A percentile compares a stretch with the other conserved stretches of the same genome.
Evolutionary conservation across 1,140 invertebrate genomes (phyloP).

Genomic region (Drosophila melanica): DNA sequence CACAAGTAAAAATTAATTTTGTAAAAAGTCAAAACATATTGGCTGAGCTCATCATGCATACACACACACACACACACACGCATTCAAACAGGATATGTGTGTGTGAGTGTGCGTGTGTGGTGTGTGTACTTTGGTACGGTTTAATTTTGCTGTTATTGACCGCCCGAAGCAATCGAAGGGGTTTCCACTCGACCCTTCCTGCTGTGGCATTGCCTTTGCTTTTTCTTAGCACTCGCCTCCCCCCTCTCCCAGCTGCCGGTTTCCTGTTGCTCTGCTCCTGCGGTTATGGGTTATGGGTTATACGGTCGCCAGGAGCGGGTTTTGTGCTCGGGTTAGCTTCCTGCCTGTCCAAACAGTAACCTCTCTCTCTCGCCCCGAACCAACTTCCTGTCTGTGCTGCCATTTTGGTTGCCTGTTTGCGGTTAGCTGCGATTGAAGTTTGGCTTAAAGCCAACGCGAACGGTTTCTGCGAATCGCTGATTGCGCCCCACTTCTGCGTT

Average conservation of each 20-base stretch:
- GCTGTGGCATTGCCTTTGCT: constrained; percentile 1
- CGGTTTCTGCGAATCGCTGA: neutral
- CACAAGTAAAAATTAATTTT: constrained; percentile 57
- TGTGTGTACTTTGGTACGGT: constrained; percentile 67
- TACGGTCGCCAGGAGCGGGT: neutral
- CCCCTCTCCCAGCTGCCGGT: no score
- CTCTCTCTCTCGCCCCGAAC: constrained; percentile 9
- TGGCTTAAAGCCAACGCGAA: constrained; percentile 51
- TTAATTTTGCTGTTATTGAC: constrained; percentile 80
- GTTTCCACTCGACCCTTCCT: constrained; percentile 29
- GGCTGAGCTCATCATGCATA: constrained; percentile 48
- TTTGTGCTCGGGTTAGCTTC: constrained; percentile 36
- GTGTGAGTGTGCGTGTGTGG: neutral
- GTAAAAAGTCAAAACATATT: constrained; percentile 55
- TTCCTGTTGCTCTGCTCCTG: constrained; percentile 50
- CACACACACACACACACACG: constrained; percentile 19
- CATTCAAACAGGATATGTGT: constrained; percentile 18
- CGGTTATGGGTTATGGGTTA: constrained; percentile 67
- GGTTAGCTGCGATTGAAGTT: constrained; percentile 62
- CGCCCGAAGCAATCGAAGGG: constrained; percentile 59
- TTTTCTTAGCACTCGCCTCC: constrained; percentile 15
- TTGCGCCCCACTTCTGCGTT: constrained; percentile 5
- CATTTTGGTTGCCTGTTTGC: constrained; percentile 48
- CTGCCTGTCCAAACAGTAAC: constrained; percentile 23
- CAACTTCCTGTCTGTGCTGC: constrained; percentile 39